A percentile compares a stretch with the other conserved stretches of the same genome.
phyloP scores from a whole-genome alignment of 2,113 vertebrate species.

The Lycaon pictus region DNA sequence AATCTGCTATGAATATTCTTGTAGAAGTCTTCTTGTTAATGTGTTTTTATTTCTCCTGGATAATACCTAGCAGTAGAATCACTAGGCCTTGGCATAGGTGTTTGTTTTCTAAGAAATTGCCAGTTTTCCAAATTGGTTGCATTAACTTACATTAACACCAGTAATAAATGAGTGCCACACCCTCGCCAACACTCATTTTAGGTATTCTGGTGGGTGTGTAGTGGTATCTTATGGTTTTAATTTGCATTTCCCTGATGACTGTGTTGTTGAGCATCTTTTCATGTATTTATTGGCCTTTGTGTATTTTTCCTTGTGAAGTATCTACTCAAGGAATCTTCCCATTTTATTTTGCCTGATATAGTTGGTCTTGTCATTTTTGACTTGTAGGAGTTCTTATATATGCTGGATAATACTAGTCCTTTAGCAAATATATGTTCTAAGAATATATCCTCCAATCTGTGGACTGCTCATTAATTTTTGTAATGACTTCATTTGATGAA shows the following conservation, averaged over 20 bases:
- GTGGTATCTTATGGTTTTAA: constrained; percentile 29
- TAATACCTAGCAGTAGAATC: constrained; percentile 38
- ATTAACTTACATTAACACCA: neutral
- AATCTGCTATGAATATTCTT: neutral
- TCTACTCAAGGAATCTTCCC: neutral
- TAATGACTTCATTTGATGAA: constrained; percentile 1
- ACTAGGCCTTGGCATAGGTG: neutral
- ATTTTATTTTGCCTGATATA: constrained; percentile 6
- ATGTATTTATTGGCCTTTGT: constrained; percentile 36
- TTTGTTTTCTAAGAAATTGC: constrained; percentile 31
- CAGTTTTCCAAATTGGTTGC: neutral
- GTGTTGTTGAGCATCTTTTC: constrained; percentile 8
- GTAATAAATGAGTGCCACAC: neutral
- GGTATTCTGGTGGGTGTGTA: neutral
- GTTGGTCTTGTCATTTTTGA: neutral
- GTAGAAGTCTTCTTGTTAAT: neutral
- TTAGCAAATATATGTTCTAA: constrained; percentile 12
- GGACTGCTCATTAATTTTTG: constrained; percentile 1
- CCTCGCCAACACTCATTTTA: constrained; percentile 4
- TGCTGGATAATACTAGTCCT: neutral
- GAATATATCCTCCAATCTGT: neutral
- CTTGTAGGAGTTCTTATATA: neutral
- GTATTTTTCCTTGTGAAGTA: neutral
- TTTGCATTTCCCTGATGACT: neutral
- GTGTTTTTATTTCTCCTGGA: constrained; percentile 42